These are phyloP conservation scores for Trochalopteron elliotii DNA, from an alignment of 2,113 vertebrate species.

Conservation along the genomic window DNA sequence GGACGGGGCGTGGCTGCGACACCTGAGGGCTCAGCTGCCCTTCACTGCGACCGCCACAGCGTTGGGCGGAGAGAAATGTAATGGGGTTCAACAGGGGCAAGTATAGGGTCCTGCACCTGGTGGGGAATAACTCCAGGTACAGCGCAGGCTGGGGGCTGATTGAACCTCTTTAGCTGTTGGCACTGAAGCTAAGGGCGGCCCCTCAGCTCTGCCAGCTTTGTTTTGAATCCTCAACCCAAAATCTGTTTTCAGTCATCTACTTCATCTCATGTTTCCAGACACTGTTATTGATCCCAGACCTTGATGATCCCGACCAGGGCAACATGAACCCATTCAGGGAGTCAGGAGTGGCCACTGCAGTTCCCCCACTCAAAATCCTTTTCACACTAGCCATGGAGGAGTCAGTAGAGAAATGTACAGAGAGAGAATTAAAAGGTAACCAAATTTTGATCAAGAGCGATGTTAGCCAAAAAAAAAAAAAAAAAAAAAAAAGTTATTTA, in stretches of 20 bases:
- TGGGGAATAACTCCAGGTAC: neutral
- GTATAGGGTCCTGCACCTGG: neutral
- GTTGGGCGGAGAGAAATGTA: accelerated
- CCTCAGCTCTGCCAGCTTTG: neutral
- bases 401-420: neutral
- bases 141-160: neutral
- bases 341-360: neutral
- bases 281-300: neutral
- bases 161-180: neutral
- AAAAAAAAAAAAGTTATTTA: neutral
- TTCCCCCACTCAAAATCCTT: neutral
- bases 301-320: neutral
- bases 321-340: neutral
- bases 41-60: no score
- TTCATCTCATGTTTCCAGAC: neutral
- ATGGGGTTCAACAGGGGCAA: accelerated
- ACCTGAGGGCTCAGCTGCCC: accelerated
- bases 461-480: neutral
- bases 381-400: neutral
- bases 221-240: neutral
- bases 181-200: neutral
- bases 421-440: neutral
- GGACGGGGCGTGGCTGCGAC: accelerated
- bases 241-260: neutral
- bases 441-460: neutral